A percentile compares a stretch with the other conserved stretches of the same genome.
Conservation (phyloP, 30 jellyfish, hydroid and myxozoan genomes). For the Aurelia sp. region DNA sequence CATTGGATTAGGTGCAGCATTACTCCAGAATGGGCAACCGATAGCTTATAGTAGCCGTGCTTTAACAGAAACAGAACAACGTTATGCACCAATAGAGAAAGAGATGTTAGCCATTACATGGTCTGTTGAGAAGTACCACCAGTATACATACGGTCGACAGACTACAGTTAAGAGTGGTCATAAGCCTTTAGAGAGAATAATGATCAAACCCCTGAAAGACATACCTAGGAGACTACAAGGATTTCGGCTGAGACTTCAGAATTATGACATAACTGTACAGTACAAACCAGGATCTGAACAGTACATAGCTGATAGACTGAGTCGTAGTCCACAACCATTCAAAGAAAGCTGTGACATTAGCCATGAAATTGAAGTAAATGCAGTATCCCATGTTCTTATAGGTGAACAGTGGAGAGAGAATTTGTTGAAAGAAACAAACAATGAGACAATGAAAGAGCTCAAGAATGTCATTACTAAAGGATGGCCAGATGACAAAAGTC, state of each 20-base stretch:
- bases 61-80: slow-evolving; percentile 44
- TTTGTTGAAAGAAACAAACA: no score
- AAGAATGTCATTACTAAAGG: no score
- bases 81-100: slow-evolving; percentile 52
- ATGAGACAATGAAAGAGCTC: no score
- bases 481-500: no score
- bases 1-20: slow-evolving; percentile 66
- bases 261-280: slow-evolving; percentile 49
- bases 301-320: slow-evolving; percentile 59
- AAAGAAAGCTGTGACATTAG: slow-evolving; percentile 43
- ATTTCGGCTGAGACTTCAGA: slow-evolving; percentile 59
- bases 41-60: slow-evolving; percentile 31
- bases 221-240: slow-evolving; percentile 33
- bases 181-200: slow-evolving; percentile 41
- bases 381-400: slow-evolving; percentile 52
- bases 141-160: slow-evolving; percentile 43
- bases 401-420: no score
- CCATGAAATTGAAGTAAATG: slow-evolving; percentile 32
- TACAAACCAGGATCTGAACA: slow-evolving; percentile 70
- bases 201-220: slow-evolving; percentile 50
- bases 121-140: slow-evolving; percentile 41
- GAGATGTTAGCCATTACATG: slow-evolving; percentile 37
- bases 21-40: slow-evolving; percentile 69
- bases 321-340: slow-evolving; percentile 51
- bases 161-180: slow-evolving; percentile 35